These are phyloP conservation scores for Micrasema minimum DNA, from an alignment of 1,140 invertebrate genomes.

Conservation along the genomic window DNA sequence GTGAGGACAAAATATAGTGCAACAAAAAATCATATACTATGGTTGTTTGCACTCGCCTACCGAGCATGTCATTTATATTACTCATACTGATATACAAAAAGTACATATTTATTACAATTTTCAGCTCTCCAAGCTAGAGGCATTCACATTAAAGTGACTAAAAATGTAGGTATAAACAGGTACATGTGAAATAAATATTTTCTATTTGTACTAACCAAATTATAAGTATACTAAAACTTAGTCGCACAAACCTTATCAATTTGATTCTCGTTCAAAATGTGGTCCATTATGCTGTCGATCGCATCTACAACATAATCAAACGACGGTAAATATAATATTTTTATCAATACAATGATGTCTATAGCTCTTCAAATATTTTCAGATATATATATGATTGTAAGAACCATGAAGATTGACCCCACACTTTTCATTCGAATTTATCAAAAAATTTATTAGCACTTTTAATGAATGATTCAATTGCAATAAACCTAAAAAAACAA, in stretches of 20 bases:
- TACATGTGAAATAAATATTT: too few relatives aligned
- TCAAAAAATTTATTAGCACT: constrained; percentile 28
- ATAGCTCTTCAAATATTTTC: constrained; percentile 39
- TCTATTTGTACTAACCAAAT: too few relatives aligned
- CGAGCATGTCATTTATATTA: too few relatives aligned
- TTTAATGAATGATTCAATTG: constrained; percentile 39
- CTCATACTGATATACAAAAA: too few relatives aligned
- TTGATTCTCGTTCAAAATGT: constrained; percentile 28
- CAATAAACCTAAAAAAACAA: constrained; percentile 17
- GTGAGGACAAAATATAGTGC: too few relatives aligned
- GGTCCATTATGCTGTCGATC: constrained; percentile 14
- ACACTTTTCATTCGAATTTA: constrained; percentile 18
- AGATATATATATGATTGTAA: constrained; percentile 40
- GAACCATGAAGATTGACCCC: constrained; percentile 15
- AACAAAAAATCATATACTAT: too few relatives aligned
- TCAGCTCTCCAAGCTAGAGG: background rate
- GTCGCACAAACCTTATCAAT: constrained; percentile 15
- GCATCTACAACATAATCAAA: constrained; percentile 34
- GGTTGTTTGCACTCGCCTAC: too few relatives aligned
- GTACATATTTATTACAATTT: too few relatives aligned
- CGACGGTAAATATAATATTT: constrained; percentile 37
- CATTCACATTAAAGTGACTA: too few relatives aligned
- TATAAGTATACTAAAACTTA: too few relatives aligned
- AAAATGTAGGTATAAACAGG: too few relatives aligned
- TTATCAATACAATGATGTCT: constrained; percentile 40